Base-by-base conservation (phyloP, 1,140 invertebrate genomes). In the Popillia japonica region DNA sequence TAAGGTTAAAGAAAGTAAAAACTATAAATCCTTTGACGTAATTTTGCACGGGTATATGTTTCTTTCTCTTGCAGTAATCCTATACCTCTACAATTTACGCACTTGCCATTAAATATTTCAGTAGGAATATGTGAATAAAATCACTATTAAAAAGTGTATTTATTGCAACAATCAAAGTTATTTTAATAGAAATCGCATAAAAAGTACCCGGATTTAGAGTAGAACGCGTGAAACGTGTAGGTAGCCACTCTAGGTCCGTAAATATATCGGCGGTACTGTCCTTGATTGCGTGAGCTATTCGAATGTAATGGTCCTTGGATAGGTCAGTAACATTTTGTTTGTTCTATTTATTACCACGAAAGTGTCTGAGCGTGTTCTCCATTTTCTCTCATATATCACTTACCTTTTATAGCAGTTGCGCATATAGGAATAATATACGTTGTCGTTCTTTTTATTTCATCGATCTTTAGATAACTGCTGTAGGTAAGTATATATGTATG, bases 271-370 rank as follows among this genome's bases (percentile, higher is more conserved):
- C 61, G 20, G 61, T 68, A 11, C 10, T 68, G 61, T 68, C 61
- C 61, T 68, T 68, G 61, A 68, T 68, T 68, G 61, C 61, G 61
- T 68, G 61, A 68, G 61, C 61, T 68, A 68, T 68, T 68, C 61
- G 61, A 68, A 68, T 68, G 61, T 68, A 68, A 68, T 68, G 27
- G 61, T 23, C 61, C 61, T 68, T 68, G 61, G 61, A 34, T 68
- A 68, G 61, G 61, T 68, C 61, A 68, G 61, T 68, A 68, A 68
- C 61, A 68, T 68, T 68, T 68, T 68, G 61, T 68, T 68, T 68
- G 61, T 68, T 68, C 61, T 68, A 68, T 68, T 68, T 68, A 68
- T 68, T 68, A 68, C 61, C 59, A 61, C n/a, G 59, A 61, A 61
- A 61, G 59, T 61, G 59, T 61, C 61, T 68, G 20, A 23, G 61